Percentiles rank a stretch among this genome's conserved stretches.
Evolutionary conservation across 2,888 invertebrate species (phyloP).

Genomic region (Patella depressa): DNA sequence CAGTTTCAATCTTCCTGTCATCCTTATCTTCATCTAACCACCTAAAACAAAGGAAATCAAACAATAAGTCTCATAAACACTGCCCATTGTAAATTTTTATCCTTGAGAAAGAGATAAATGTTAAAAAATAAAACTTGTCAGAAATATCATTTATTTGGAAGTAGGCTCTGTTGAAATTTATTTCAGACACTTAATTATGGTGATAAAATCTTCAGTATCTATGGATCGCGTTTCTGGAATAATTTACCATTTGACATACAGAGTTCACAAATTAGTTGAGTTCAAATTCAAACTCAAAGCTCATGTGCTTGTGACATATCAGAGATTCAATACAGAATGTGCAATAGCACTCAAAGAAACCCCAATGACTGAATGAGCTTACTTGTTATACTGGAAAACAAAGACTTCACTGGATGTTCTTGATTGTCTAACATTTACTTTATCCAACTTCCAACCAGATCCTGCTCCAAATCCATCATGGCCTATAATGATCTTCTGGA

Average conservation of each 20-base stretch:
- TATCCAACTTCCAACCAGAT: slow-evolving; percentile 63
- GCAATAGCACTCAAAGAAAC: background rate
- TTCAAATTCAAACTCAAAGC: too few relatives aligned
- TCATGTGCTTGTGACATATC: background rate
- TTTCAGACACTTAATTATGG: too few relatives aligned
- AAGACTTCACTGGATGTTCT: slow-evolving; percentile 45
- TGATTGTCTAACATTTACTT: slow-evolving; percentile 53
- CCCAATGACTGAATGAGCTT: slow-evolving; percentile 33
- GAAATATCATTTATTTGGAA: too few relatives aligned
- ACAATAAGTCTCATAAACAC: too few relatives aligned
- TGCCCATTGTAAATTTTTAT: too few relatives aligned
- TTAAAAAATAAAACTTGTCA: too few relatives aligned
- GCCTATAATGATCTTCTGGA: slow-evolving; percentile 61
- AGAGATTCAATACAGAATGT: background rate
- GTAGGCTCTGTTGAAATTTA: too few relatives aligned
- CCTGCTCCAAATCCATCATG: slow-evolving; percentile 64
- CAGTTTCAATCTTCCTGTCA: slow-evolving; percentile 50
- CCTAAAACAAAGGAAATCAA: slow-evolving; percentile 18
- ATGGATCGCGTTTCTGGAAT: too few relatives aligned
- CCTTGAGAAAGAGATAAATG: too few relatives aligned
- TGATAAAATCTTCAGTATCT: too few relatives aligned
- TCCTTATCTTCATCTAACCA: slow-evolving; percentile 55
- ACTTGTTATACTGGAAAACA: slow-evolving; percentile 59
- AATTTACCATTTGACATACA: too few relatives aligned
- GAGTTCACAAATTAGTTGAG: too few relatives aligned